Conservation (phyloP, 2,113 vertebrate species). For the Cryptotis parvus region DNA sequence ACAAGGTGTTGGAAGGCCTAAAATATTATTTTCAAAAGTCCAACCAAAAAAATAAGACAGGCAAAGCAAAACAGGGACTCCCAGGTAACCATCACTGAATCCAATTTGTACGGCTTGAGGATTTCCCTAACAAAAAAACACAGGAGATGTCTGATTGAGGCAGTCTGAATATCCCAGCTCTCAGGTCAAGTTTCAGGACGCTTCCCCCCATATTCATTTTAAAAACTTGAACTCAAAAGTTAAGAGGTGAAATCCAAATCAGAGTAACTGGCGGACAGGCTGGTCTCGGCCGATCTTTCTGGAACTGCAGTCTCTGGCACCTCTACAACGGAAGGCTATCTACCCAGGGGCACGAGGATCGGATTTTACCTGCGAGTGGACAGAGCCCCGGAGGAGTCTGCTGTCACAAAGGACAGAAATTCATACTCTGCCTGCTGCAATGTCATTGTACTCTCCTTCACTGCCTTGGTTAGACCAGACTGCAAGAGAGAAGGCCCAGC, state of each 20-base stretch:
- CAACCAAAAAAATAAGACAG: background rate
- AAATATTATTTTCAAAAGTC: constrained; percentile 36
- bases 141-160: background rate
- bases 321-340: constrained; percentile 44
- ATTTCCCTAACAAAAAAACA: constrained; percentile 36
- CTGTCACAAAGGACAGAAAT: constrained; percentile 97
- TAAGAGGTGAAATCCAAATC: constrained; percentile 38
- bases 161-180: background rate
- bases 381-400: constrained; percentile 96
- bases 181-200: constrained; percentile 22
- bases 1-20: background rate
- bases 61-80: background rate
- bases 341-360: constrained; percentile 62
- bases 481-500: constrained; percentile 85
- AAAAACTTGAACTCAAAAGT: constrained; percentile 33
- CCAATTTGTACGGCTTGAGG: constrained; percentile 36
- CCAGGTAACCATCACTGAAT: constrained; percentile 32
- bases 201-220: constrained; percentile 16
- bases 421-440: constrained; percentile 96
- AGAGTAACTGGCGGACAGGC: constrained; percentile 25
- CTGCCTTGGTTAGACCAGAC: constrained; percentile 97
- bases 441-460: constrained; percentile 93
- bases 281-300: background rate
- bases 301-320: constrained; percentile 50
- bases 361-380: constrained; percentile 94